Evolutionary conservation across 1,140 invertebrate species (phyloP), one percentile per base, ranked within the genome.

Genomic region (Drosophila nikananu): DNA sequence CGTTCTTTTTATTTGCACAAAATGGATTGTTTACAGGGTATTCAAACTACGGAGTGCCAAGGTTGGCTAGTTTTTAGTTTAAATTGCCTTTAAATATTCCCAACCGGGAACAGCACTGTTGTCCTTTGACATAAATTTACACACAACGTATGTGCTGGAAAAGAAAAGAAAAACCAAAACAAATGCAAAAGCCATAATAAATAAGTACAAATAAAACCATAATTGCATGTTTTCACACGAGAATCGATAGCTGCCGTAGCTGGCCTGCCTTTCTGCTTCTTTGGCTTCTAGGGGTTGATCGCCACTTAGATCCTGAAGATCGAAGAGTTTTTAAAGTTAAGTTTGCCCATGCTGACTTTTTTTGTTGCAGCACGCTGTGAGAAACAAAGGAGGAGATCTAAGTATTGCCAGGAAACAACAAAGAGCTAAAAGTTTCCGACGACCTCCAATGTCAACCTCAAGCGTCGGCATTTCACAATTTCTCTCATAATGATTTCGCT

Each of bases 161-260:
- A 27, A 37, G 9, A 64, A 65, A 60, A 71, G 30, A 68, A 57
- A 70, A 57, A 54, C 12, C 57, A 44, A 42, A 55, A 19, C 61
- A 59, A 49, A 51, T 61, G n/a, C 42, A 68, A 10, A 57, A 72
- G 49, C 63, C 32, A 58, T 44, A 79, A 86, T 77, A 77, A 30
- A 39, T 57, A 39, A 57, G 54, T 70, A 87, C 70, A 83, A 87
- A 79, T 76, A 87, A 83, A 83, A 89, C 84, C 80, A 80, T 86
- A 86, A 86, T 86, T 86, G 84, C 80, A 80, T 89, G 84, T 83
- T 89, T 86, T 86, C 83, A 89, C 83, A 86, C 83, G 83, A 87
- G 80, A 86, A 89, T 89, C 80, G 72, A 87, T 89, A 70, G 65
- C 63, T 49, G 17, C 9, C 37, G 30, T 23, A 44, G 25, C 57